These are phyloP conservation scores for Pelosia muscerda DNA, from an alignment of 2,888 invertebrate species.

Conservation along the genomic window DNA sequence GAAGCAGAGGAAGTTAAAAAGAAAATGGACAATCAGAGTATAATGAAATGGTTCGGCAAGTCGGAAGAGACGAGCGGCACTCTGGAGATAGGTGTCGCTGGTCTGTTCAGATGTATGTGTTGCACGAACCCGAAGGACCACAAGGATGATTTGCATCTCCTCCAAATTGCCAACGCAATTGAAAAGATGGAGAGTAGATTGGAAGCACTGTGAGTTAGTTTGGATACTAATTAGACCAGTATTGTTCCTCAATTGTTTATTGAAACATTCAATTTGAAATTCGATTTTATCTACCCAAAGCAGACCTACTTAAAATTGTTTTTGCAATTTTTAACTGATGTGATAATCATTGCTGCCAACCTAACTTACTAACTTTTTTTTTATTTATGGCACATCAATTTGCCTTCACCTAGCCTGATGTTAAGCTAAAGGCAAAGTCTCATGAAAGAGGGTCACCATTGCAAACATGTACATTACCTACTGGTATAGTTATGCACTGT, in stretches of 20 bases:
- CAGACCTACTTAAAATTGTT: no score
- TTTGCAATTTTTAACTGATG: no score
- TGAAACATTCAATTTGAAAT: neutral
- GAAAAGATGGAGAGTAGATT: constrained; percentile 92
- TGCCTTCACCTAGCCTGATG: no score
- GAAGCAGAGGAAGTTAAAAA: constrained; percentile 93
- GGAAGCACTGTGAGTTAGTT: constrained; percentile 83
- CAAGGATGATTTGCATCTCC: constrained; percentile 93
- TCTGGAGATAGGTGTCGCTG: constrained; percentile 93
- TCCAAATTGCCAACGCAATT: constrained; percentile 92
- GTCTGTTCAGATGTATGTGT: constrained; percentile 94
- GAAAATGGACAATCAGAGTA: constrained; percentile 92
- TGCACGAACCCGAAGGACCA: constrained; percentile 96
- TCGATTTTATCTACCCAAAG: neutral
- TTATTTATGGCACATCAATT: no score
- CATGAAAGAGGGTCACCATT: no score
- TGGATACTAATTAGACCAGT: neutral
- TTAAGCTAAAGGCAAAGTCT: no score
- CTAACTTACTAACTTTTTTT: no score
- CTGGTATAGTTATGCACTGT: no score
- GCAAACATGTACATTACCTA: no score
- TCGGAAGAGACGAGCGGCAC: constrained; percentile 93
- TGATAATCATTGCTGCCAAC: no score
- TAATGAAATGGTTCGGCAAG: constrained; percentile 91
- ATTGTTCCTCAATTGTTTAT: neutral